Evolutionary conservation across 2,113 vertebrate species (phyloP), one percentile per base, ranked within the genome.

Genomic region (Probosciger aterrimus): DNA sequence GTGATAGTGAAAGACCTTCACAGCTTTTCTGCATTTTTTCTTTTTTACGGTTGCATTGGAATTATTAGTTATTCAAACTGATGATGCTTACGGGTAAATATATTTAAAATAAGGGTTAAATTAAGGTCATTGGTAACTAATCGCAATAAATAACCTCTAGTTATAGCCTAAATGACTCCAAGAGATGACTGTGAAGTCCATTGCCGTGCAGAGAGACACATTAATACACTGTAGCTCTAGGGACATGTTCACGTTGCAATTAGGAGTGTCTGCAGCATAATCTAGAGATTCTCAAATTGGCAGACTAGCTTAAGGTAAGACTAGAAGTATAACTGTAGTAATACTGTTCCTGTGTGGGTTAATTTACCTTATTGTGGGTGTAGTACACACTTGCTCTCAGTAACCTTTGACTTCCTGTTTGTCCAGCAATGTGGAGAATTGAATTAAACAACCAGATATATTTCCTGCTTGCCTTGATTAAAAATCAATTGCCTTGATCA

Each of bases 101-200:
- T 78, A 37, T 83, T 93, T 92, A 88, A 84, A 81, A 59, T 63
- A 81, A 60, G 60, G 14, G 24, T 75, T 93, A 92, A 96, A 64
- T 84, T 86, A 57, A 84, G 35, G 65, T 86, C 30, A 41, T 2
- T 79, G 43, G 37, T 88, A 92, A 88, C 33, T 79, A 93, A 92
- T 90, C 44, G 73, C 77, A 79, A 94, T 69, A 92, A 88, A 94
- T 75, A 94, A 92, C 44, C 30, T 53, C 60, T 65, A 78, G 57
- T 88, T 83, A 90, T 24, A 78, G 27, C 8, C 55, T 78, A 74
- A 90, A 65, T 83, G n/a, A 80, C 30, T 91, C 5, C 2, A 11
- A 94, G 47, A 84, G 50, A 65, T 41, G 17, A 37, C 52, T 50
- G 23, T 33, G 57, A 86, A 81, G 55, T 90, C 76, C 83, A 65